A percentile compares a stretch with the other conserved stretches of the same genome.
These are phyloP conservation scores for Tachina fera DNA, from an alignment of 2,888 invertebrate species.

Conservation along the genomic window DNA sequence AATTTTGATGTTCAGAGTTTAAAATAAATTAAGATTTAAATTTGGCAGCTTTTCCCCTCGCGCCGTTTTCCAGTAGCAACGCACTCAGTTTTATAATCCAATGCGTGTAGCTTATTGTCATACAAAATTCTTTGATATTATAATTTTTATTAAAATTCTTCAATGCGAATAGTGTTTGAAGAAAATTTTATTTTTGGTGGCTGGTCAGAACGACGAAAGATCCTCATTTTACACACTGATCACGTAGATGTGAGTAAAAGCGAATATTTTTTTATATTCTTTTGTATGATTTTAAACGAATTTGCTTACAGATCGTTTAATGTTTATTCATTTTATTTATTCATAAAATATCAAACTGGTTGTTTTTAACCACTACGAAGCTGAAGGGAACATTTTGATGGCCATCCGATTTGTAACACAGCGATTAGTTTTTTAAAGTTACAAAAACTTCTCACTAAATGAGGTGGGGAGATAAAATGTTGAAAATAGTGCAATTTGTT, in stretches of 20 bases:
- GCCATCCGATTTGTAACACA: not conserved
- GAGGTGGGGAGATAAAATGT: no score
- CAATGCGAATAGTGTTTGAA: no score
- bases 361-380: not conserved
- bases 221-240: constrained; percentile 37
- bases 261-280: constrained; percentile 13
- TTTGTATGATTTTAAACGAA: constrained; percentile 18
- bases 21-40: no score
- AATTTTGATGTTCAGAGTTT: no score
- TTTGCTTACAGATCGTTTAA: not conserved
- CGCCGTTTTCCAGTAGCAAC: no score
- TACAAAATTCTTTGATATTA: not conserved
- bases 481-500: no score
- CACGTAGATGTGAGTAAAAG: constrained; percentile 28
- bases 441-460: not conserved
- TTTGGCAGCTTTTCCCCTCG: no score
- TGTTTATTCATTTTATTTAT: not conserved
- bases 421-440: no score
- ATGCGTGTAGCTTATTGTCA: no score
- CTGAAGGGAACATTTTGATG: not conserved
- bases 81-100: no score
- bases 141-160: not conserved
- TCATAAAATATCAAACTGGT: not conserved
- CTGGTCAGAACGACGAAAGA: constrained; percentile 1
- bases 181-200: not conserved